Evolutionary conservation across 2,888 invertebrate genomes (phyloP).

Genomic region (Agrilus cyanescens): DNA sequence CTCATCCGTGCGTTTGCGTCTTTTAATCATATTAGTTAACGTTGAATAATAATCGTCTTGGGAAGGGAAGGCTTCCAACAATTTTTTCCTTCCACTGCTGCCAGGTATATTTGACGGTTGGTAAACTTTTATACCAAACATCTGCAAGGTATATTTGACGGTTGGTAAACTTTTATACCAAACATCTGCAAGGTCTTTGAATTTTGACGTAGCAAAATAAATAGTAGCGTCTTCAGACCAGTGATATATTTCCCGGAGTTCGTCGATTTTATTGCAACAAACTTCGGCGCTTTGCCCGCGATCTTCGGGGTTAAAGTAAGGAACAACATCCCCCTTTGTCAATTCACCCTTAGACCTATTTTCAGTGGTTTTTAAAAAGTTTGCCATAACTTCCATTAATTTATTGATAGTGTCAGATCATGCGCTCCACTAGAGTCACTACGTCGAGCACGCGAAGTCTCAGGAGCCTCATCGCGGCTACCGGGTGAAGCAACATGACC

Average conservation of each 20-base stretch:
- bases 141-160: neutral
- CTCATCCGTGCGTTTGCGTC: constrained; percentile 8
- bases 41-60: constrained; percentile 5
- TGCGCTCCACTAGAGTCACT: too few species aligned
- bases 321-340: neutral
- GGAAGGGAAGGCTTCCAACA: constrained; percentile 9
- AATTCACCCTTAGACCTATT: too few species aligned
- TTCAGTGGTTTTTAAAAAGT: too few species aligned
- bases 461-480: too few species aligned
- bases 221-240: neutral
- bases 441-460: too few species aligned
- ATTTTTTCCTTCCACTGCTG: neutral
- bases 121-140: neutral
- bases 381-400: too few species aligned
- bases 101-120: neutral
- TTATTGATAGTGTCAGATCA: too few species aligned
- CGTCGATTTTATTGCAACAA: neutral
- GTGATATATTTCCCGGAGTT: neutral
- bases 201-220: too few species aligned
- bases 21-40: constrained; percentile 3
- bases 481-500: too few species aligned
- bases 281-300: neutral
- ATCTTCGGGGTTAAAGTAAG: neutral
- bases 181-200: neutral
- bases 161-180: neutral